Evolutionary conservation across 1,140 invertebrate genomes (phyloP).

Genomic region (Sinonovacula constricta): DNA sequence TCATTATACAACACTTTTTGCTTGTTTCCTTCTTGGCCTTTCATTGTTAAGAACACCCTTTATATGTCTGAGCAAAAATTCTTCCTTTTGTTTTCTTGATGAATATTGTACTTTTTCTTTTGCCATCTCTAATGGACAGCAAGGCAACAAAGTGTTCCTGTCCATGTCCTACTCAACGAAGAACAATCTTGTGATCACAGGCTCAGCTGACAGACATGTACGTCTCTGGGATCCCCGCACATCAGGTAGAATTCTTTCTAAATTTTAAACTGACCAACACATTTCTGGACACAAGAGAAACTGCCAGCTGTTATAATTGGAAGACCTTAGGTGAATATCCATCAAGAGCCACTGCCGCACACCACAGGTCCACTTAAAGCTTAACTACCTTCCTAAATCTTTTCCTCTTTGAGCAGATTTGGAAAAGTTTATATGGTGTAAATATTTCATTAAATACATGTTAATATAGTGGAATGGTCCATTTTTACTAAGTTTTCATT

Average conservation of each 20-base stretch:
- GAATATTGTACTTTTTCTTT: slow-evolving; percentile 6
- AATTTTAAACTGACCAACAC: too few species aligned
- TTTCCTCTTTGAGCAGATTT: too few species aligned
- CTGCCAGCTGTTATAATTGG: too few species aligned
- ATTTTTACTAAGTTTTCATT: background rate
- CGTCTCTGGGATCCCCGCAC: slow-evolving; percentile 94
- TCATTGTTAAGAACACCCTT: background rate
- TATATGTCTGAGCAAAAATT: background rate
- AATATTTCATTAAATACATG: too few species aligned
- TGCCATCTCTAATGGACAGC: slow-evolving; percentile 64
- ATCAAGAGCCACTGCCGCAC: too few species aligned
- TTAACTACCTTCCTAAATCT: too few species aligned
- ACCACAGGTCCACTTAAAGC: too few species aligned
- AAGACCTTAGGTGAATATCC: too few species aligned
- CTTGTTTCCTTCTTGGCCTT: background rate
- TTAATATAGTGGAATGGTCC: too few species aligned
- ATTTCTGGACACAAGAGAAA: too few species aligned
- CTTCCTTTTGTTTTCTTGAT: background rate
- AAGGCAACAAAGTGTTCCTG: slow-evolving; percentile 94
- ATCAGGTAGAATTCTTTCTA: slow-evolving; percentile 84
- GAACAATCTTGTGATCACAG: slow-evolving; percentile 87
- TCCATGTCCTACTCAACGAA: slow-evolving; percentile 90
- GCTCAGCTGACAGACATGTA: slow-evolving; percentile 93
- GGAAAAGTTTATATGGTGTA: too few species aligned
- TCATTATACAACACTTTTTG: background rate